Conservation (phyloP, 2,113 vertebrate genomes). For the Pygoscelis adeliae region DNA sequence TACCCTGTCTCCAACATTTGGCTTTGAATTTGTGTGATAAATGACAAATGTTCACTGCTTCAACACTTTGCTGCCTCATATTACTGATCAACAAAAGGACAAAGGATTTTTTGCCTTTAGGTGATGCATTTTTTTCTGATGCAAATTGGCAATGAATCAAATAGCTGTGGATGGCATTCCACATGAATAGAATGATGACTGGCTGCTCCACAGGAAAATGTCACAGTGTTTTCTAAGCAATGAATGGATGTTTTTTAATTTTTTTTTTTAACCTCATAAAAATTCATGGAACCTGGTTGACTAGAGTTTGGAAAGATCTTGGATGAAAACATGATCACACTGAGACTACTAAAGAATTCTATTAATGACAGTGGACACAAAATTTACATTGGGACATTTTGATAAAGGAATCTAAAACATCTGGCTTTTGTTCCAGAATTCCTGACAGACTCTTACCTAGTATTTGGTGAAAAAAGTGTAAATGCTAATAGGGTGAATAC, state of each 20-base stretch:
- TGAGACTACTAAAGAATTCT: not conserved
- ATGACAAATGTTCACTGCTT: not conserved
- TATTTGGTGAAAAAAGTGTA: not conserved
- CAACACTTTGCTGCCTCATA: not conserved
- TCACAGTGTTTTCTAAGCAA: not conserved
- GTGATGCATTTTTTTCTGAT: not conserved
- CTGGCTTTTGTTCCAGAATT: not conserved
- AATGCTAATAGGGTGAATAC: fast-evolving
- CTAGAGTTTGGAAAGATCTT: not conserved
- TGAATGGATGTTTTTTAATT: not conserved
- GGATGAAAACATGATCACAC: not conserved
- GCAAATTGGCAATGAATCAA: not conserved
- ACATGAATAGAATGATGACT: not conserved
- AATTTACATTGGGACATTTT: not conserved
- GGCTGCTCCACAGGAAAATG: not conserved
- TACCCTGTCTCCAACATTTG: not conserved
- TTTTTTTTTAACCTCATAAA: not conserved
- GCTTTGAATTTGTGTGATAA: not conserved
- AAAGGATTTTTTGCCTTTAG: not conserved
- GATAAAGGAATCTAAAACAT: not conserved
- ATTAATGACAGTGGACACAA: not conserved
- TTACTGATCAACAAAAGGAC: not conserved
- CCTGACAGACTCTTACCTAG: not conserved
- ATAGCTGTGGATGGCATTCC: not conserved
- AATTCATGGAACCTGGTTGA: not conserved